Evolutionary conservation across 2,113 vertebrate species (phyloP), one percentile per base, ranked within the genome.

Genomic region (Trematomus loennbergii): DNA sequence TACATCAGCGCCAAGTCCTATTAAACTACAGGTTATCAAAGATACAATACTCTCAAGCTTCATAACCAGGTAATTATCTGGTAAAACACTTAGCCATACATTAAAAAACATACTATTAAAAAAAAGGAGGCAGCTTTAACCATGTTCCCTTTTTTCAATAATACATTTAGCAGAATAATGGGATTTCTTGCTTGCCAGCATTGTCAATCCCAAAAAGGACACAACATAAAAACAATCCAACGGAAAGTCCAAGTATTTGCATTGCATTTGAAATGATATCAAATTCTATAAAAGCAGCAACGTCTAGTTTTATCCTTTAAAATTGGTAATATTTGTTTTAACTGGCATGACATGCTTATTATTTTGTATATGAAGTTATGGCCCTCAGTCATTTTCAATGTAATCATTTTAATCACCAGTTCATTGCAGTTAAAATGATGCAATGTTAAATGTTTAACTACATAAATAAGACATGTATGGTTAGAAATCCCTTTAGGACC

Each of bases 401-500:
- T 49, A 16, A 46, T 36, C 20, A 58, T 52, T 33, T 43, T 16
- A 61, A 18, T 25, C 9, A n/a, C 18, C 12, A 55, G 43, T 25
- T 66, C 1, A 29, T 2, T 64, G 52, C 22, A 59, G n/a, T 63
- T 64, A 58, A 29, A 73, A 43, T 5, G 33, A 29, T 36, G 18
- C 18, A 66, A 29, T 62, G 5, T 64, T 20, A 52, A 18, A 72
- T 53, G 0, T 33, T 36, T 50, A 54, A 57, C 18, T 15, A 4
- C 57, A 52, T 54, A 72, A 76, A 36, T 46, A 63, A 33, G 11
- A 53, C 33, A 61, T 10, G 3, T 55, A 25, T 17, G 67, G 29
- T 2, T 53, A 5, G 29, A 15, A 50, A 55, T 83, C 75, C 78
- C 63, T 83, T 79, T 46, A 60, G 20, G 62, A 25, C 11, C 17